Evolutionary conservation across 2,113 vertebrate species (phyloP), one percentile per base, ranked within the genome.

Genomic region (Embiotoca jacksoni): DNA sequence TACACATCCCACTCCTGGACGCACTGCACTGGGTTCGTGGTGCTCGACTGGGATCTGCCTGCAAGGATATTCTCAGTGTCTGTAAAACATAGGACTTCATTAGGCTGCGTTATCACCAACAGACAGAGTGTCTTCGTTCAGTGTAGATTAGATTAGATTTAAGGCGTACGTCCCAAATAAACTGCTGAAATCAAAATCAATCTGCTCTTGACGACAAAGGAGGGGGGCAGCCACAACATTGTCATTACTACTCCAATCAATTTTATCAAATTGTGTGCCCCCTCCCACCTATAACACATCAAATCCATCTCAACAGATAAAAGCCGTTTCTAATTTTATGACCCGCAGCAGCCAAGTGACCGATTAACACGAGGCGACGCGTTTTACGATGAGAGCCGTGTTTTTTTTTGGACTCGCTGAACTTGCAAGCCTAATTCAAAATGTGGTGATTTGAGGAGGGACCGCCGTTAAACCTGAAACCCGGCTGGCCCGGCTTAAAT

Each of bases 1-100:
- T 64, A 83, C 84, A 82, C 85, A 84, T 75, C 86, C 83, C 81
- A 82, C 62, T 82, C 52, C 63, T 46, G 49, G 7, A 60, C 53
- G 55, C 66, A 69, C 75, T 65, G 73, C 65, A 73, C 68, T 63
- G 72, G 68, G 61, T 71, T 23, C 54, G 52, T 36, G 68, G 69
- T 46, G n/a, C 61, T 64, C 32, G 33, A 37, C 50, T 79, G 63
- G 47, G 53, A 33, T 75, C 64, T 31, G 44, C 55, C 64, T 36
- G 23, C 31, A 55, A 72, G 52, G 66, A n/a, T 60, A 47, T 41
- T 31, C 69, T 68, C 14, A 8, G 32, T 8, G 46, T 61, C 67
- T 74, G 35, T 55, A 37, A 57, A 63, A 66, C 4, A 16, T 23
- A 62, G 3, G 13, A 41, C 11, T 23, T 9, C 10, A 9, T 15